Evolutionary conservation across 2,888 invertebrate species (phyloP).

Genomic region (Xanthostigma xanthostigma): DNA sequence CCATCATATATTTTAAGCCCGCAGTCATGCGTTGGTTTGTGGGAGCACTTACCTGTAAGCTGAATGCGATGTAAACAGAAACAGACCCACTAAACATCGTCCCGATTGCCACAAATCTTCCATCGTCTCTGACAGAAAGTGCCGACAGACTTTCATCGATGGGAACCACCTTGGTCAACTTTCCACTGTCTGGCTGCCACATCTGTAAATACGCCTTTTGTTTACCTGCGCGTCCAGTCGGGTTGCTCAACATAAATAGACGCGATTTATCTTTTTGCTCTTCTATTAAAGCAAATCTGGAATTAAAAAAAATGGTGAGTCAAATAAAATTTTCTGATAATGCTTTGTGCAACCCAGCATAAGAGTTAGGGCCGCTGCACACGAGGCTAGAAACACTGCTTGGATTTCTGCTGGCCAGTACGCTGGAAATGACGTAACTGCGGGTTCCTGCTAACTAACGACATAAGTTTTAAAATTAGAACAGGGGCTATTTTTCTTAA

Average conservation of each 20-base stretch:
- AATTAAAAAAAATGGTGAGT: conserved; percentile 8
- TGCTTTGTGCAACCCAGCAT: too few species aligned
- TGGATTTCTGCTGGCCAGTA: too few species aligned
- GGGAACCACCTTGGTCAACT: conserved; percentile 37
- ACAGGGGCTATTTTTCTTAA: too few species aligned
- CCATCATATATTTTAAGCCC: too few species aligned
- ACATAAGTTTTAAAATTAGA: too few species aligned
- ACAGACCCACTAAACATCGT: conserved; percentile 90
- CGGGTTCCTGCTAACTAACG: too few species aligned
- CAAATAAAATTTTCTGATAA: too few species aligned
- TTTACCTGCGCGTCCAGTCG: conserved; percentile 53
- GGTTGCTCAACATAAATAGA: conserved; percentile 70
- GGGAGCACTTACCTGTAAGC: conserved; percentile 50
- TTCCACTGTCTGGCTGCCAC: conserved; percentile 56
- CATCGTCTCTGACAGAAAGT: conserved; percentile 79
- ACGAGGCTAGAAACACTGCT: too few species aligned
- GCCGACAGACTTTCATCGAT: conserved; percentile 69
- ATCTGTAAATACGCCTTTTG: conserved; percentile 61
- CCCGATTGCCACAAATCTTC: conserved; percentile 80
- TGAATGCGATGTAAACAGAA: conserved; percentile 80
- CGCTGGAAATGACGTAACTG: too few species aligned
- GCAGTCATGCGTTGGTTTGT: neutral
- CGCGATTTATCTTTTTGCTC: conserved; percentile 46
- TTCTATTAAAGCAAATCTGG: conserved; percentile 56
- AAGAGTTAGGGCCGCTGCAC: too few species aligned